phyloP scores from a whole-genome alignment of 1,140 invertebrate genomes.

The Anastrepha obliqua region DNA sequence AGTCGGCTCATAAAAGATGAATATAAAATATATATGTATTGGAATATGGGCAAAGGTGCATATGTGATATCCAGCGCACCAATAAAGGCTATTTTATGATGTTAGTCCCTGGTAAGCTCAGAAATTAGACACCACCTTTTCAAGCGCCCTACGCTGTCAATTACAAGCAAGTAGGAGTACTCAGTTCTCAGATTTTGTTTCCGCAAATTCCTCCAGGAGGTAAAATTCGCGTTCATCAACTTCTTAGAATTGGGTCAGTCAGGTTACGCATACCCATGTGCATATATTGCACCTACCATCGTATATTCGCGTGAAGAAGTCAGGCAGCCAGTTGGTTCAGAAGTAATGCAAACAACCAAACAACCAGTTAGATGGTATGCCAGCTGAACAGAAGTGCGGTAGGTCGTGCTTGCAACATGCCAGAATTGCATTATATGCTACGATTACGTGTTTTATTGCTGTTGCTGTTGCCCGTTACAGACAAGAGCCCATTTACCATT shows the following conservation, averaged over 20 bases:
- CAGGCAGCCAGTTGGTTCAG: background rate
- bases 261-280: background rate
- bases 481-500: slow-evolving; percentile 1
- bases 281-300: background rate
- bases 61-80: background rate
- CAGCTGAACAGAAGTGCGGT: background rate
- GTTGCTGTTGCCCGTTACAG: background rate
- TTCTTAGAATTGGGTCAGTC: background rate
- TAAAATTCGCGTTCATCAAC: background rate
- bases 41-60: background rate
- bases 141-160: background rate
- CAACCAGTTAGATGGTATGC: background rate
- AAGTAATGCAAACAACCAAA: background rate
- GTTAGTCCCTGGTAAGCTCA: too few relatives aligned
- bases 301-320: background rate
- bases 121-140: background rate
- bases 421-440: slow-evolving; percentile 22
- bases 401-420: slow-evolving; percentile 41
- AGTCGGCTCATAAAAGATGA: background rate
- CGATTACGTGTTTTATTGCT: slow-evolving; percentile 28
- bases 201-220: background rate
- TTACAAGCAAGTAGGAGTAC: background rate
- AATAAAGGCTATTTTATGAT: background rate
- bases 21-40: background rate
- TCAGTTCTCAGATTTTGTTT: background rate